Base-by-base conservation (phyloP, 2,888 invertebrate genomes). In the Tachina grossa region DNA sequence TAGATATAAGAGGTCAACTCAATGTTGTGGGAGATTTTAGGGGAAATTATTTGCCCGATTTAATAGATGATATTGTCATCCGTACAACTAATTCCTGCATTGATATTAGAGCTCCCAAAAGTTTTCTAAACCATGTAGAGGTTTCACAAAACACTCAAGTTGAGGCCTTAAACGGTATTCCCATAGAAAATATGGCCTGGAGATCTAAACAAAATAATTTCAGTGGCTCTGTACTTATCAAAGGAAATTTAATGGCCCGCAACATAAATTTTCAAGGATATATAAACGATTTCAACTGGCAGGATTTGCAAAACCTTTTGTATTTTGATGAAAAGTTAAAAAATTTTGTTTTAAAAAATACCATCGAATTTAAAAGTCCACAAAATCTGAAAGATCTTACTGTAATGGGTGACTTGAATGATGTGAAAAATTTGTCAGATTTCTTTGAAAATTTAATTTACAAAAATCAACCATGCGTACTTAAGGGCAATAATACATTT, bases 61-160 rank as follows among this genome's bases (percentile, higher is more conserved):
- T 93, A 16, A 82, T 93, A 0, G 86, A 91, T 0, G 93, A 93
- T 84, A 89, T 94, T 14, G 90, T 94, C 0, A 88, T 90, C 49
- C 93, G 92, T 80, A 13, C 78, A 13, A 11, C 68, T 0, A 82
- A 83, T 10, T 10, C 45, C 1, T 75, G 81, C 0, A 89, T 91
- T n/a, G 9, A 74, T 0, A 88, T 92, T 16, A 65, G 61, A 45
- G 89, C 89, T 5, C 84, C 90, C 4, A 92, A 92, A 74, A 88
- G 84, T 14, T 92, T 92, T 31, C 6, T 81, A 0, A 68, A 84
- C 0, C 72, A 85, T 1, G 88, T 94, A 0, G 88, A 85, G 14
- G 92, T 93, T 0, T n/a, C 75, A 0, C 87, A 87, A 2, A 87
- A 92, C 6, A 88, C 93, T 1, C 89, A 91, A 68, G 87, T 93